Evolutionary conservation across 2,888 invertebrate species (phyloP).

Genomic region (Aphidoletes aphidimyza): DNA sequence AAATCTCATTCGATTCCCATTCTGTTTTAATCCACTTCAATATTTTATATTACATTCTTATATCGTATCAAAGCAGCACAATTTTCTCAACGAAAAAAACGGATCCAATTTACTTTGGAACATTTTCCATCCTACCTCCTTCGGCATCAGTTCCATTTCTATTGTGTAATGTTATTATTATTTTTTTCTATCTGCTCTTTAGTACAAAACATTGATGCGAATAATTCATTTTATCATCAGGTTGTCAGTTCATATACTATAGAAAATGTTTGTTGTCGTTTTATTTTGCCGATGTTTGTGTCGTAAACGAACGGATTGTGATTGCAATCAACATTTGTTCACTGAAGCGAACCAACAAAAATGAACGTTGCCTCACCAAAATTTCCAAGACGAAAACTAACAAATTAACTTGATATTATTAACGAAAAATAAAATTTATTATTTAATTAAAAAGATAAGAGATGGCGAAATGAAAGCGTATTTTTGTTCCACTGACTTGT

Average conservation of each 20-base stretch:
- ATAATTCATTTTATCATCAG: constrained; percentile 35
- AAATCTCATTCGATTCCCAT: background rate
- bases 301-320: background rate
- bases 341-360: constrained; percentile 10
- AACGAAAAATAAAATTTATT: constrained; percentile 51
- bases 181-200: background rate
- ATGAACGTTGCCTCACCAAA: no score
- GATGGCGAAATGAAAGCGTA: background rate
- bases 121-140: background rate
- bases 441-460: constrained; percentile 49
- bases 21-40: background rate
- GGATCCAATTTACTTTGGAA: background rate
- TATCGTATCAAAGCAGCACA: background rate
- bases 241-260: background rate
- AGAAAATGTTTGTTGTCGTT: background rate
- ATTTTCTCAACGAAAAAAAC: background rate
- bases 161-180: no score
- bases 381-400: no score
- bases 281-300: background rate
- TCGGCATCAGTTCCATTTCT: no score
- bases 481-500: background rate
- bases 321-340: background rate
- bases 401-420: constrained; percentile 51
- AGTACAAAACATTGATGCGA: background rate
- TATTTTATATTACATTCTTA: background rate